Evolutionary conservation across 2,113 vertebrate genomes (phyloP).

Genomic region (Strix uralensis): DNA sequence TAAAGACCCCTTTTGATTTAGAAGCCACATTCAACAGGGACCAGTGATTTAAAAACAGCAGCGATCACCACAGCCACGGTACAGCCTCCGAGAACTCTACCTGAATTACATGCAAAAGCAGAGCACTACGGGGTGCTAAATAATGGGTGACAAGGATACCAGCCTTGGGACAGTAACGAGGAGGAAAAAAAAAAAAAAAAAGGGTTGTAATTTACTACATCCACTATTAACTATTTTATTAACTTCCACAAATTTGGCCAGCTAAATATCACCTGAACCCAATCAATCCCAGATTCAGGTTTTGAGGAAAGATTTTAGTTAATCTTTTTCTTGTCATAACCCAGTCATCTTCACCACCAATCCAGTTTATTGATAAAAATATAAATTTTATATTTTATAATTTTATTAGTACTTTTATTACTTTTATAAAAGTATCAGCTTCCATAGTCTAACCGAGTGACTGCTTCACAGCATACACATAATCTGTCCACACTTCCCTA

Average conservation of each 20-base stretch:
- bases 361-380: background rate
- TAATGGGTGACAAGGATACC: background rate
- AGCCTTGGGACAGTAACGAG: background rate
- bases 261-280: background rate
- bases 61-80: background rate
- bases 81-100: background rate
- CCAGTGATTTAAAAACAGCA: background rate
- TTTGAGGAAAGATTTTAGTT: background rate
- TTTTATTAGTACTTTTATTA: too few species aligned
- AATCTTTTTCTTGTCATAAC: background rate
- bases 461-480: background rate
- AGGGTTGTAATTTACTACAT: fast-evolving
- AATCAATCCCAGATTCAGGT: background rate
- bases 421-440: background rate
- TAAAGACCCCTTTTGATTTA: background rate
- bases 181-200: background rate
- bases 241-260: background rate
- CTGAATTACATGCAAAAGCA: background rate
- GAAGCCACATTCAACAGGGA: background rate
- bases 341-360: background rate
- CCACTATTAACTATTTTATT: background rate
- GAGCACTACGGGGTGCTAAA: background rate
- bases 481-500: background rate
- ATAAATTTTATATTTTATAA: background rate
- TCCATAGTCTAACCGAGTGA: background rate